Percentiles rank a stretch among this genome's conserved stretches.
Evolutionary conservation across 2,888 invertebrate genomes (phyloP).

Genomic region (Catonia carolina): DNA sequence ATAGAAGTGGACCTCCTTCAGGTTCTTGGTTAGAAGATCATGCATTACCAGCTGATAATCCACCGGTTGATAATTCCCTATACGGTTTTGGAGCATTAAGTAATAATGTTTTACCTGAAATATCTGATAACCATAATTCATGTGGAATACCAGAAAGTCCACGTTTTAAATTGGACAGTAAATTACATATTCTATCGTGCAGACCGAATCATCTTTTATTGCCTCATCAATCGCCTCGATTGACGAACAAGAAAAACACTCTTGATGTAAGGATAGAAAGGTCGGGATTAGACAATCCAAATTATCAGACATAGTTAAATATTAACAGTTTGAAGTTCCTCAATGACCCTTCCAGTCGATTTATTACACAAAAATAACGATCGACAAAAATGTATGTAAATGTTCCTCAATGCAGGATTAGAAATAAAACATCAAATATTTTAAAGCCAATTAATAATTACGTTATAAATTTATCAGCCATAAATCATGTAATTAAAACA

Average conservation of each 20-base stretch:
- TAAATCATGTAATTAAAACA: too few relatives aligned
- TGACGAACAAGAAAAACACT: conserved; percentile 18
- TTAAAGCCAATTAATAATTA: too few relatives aligned
- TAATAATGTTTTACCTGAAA: conserved; percentile 24
- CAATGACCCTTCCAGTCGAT: too few relatives aligned
- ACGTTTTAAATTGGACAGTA: conserved; percentile 35
- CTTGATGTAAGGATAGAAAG: conserved; percentile 31
- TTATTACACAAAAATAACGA: too few relatives aligned
- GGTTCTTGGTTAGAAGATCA: conserved; percentile 34
- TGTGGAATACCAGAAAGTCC: conserved; percentile 32
- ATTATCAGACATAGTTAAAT: conserved; percentile 32
- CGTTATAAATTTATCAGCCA: too few relatives aligned
- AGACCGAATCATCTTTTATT: conserved; percentile 36
- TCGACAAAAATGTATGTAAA: too few relatives aligned
- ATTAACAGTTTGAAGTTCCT: too few relatives aligned
- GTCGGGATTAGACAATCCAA: conserved; percentile 35
- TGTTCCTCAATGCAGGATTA: too few relatives aligned
- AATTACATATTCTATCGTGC: conserved; percentile 37
- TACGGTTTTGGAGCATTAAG: conserved; percentile 28
- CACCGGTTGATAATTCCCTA: conserved; percentile 27
- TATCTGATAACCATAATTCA: conserved; percentile 20
- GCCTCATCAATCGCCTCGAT: conserved; percentile 33
- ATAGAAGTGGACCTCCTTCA: conserved; percentile 32
- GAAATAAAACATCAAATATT: too few relatives aligned
- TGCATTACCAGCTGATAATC: conserved; percentile 21